Conservation (phyloP, 2,113 vertebrate genomes). For the Odobenus rosmarus region DNA sequence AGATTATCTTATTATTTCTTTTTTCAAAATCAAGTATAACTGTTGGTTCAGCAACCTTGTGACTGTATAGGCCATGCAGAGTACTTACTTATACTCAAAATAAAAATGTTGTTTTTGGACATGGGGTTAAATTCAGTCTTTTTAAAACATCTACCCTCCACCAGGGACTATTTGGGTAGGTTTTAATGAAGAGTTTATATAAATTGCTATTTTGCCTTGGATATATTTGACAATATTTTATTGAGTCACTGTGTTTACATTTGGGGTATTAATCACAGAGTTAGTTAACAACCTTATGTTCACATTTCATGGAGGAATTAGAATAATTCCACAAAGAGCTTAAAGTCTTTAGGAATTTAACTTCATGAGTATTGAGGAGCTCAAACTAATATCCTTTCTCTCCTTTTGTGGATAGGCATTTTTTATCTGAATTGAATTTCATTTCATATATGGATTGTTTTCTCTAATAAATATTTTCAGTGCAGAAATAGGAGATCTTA, state of each 20-base stretch:
- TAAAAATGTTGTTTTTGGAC: not conserved
- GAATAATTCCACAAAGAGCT: not conserved
- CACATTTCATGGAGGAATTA: not conserved
- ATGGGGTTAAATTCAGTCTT: not conserved
- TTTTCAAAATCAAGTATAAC: not conserved
- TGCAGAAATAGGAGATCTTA: not conserved
- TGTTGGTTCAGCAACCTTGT: not conserved
- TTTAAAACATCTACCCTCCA: not conserved
- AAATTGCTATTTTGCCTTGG: not conserved
- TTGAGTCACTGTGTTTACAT: not conserved
- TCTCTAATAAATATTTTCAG: not conserved
- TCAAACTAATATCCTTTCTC: not conserved
- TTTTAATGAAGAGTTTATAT: not conserved
- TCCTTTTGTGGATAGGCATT: not conserved
- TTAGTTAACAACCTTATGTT: not conserved
- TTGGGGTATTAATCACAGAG: not conserved
- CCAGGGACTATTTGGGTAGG: slow-evolving; percentile 3
- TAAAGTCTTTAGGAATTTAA: not conserved
- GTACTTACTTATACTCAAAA: not conserved
- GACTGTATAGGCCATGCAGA: not conserved
- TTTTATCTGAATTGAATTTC: not conserved
- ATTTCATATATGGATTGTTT: not conserved
- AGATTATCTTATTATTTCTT: not conserved
- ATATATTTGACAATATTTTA: not conserved
- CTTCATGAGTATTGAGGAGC: not conserved